Percentiles rank a stretch among this genome's conserved stretches.
Conservation (phyloP, 2,113 vertebrate genomes). For the Hippopotamus amphibius region DNA sequence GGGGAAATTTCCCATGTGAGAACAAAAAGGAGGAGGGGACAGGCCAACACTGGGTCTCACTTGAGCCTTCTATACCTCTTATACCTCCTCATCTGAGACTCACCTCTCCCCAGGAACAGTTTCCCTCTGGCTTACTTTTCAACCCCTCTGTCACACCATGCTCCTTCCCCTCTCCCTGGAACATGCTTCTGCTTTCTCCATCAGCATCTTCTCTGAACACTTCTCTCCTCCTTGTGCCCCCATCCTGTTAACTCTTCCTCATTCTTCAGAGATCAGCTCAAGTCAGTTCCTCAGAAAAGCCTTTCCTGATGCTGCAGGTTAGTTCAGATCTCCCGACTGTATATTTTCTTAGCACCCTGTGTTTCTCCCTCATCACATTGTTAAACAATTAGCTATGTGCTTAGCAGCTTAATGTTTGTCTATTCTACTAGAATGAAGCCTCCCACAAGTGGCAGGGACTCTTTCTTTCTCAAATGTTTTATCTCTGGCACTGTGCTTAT, state of each 20-base stretch:
- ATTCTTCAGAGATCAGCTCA: not conserved
- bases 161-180: not conserved
- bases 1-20: not conserved
- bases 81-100: not conserved
- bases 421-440: not conserved
- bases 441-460: not conserved
- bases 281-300: not conserved
- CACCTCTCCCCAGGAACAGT: not conserved
- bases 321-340: not conserved
- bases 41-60: not conserved
- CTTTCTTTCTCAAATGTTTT: not conserved
- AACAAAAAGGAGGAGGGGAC: not conserved
- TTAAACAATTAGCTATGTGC: not conserved
- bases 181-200: not conserved
- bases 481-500: not conserved
- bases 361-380: constrained; percentile 7
- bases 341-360: not conserved
- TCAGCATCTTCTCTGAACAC: not conserved
- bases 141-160: not conserved
- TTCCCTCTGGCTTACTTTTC: not conserved
- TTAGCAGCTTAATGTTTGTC: not conserved
- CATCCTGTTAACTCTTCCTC: not conserved
- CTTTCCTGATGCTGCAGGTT: not conserved
- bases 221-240: not conserved
- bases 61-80: not conserved